Conservation (phyloP, 2,888 invertebrate genomes). For the Drosophila atripex region DNA sequence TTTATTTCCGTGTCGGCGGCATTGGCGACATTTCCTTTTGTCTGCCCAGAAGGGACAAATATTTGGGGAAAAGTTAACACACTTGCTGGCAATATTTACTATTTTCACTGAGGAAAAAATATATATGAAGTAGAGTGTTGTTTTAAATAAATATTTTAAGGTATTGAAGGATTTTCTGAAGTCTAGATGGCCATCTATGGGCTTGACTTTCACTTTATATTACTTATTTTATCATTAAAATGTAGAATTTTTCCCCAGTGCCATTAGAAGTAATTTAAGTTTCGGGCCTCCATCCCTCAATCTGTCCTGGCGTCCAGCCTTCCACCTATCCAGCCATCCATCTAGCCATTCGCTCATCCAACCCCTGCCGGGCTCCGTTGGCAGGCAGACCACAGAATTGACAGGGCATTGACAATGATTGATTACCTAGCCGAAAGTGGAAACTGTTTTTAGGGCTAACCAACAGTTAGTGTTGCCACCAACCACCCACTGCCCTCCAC, state of each 20-base stretch:
- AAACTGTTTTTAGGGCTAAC: constrained; percentile 62
- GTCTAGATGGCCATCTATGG: no score
- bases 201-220: no score
- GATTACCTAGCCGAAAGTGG: constrained; percentile 69
- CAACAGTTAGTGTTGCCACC: constrained; percentile 42
- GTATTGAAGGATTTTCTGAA: no score
- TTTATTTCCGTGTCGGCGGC: constrained; percentile 15
- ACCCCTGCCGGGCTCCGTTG: constrained; percentile 41
- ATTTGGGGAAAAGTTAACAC: constrained; percentile 16
- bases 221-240: neutral
- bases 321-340: constrained; percentile 22
- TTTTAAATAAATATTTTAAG: no score
- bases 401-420: constrained; percentile 82
- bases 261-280: constrained; percentile 60
- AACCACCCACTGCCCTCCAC: constrained; percentile 36
- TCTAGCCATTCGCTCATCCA: constrained; percentile 11
- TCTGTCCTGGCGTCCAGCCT: constrained; percentile 7
- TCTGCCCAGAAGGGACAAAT: constrained; percentile 10
- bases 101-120: neutral
- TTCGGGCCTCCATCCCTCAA: constrained; percentile 29
- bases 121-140: neutral
- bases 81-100: constrained; percentile 2
- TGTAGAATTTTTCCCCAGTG: constrained; percentile 1
- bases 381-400: constrained; percentile 68
- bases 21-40: constrained; percentile 13